A percentile compares a stretch with the other conserved stretches of the same genome.
Evolutionary conservation across 2,888 invertebrate species (phyloP).

Genomic region (Heteromurus nitidus): DNA sequence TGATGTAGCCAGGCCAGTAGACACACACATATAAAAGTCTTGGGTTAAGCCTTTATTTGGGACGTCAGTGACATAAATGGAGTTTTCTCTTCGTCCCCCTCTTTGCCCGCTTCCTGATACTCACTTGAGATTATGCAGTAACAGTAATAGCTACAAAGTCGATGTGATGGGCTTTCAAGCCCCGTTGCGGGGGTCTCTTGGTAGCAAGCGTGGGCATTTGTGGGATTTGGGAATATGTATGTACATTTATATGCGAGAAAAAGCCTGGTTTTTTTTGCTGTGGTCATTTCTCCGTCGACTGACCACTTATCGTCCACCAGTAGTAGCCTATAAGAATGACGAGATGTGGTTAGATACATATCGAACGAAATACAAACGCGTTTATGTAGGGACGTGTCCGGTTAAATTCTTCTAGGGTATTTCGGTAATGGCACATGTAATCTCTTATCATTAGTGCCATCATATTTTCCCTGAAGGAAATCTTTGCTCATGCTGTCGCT

Average conservation of each 20-base stretch:
- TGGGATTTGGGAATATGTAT: background rate
- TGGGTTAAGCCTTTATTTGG: slow-evolving; percentile 63
- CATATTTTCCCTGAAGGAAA: background rate
- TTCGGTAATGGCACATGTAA: slow-evolving; percentile 56
- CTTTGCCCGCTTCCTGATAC: slow-evolving; percentile 36
- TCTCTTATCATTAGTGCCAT: slow-evolving; percentile 63
- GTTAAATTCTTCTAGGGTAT: slow-evolving; percentile 35
- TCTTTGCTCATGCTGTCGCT: too few species aligned
- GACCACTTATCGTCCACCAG: slow-evolving; percentile 38
- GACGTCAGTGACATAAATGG: slow-evolving; percentile 61
- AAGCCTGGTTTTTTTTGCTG: too few species aligned
- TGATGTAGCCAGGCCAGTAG: too few species aligned
- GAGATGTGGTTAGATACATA: slow-evolving; percentile 37
- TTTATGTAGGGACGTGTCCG: slow-evolving; percentile 22
- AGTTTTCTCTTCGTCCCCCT: slow-evolving; percentile 62
- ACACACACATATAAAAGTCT: slow-evolving; percentile 34
- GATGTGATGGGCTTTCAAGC: slow-evolving; percentile 4
- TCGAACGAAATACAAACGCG: background rate
- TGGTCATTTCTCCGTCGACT: slow-evolving; percentile 39
- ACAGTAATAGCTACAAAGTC: slow-evolving; percentile 38
- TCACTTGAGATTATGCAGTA: slow-evolving; percentile 59
- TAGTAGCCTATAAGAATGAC: slow-evolving; percentile 16
- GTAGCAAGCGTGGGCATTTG: background rate
- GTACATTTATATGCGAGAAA: background rate
- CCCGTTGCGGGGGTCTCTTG: background rate